A percentile compares a stretch with the other conserved stretches of the same genome.
Conservation (phyloP, 2,888 invertebrate species). For the Volucella inanis region DNA sequence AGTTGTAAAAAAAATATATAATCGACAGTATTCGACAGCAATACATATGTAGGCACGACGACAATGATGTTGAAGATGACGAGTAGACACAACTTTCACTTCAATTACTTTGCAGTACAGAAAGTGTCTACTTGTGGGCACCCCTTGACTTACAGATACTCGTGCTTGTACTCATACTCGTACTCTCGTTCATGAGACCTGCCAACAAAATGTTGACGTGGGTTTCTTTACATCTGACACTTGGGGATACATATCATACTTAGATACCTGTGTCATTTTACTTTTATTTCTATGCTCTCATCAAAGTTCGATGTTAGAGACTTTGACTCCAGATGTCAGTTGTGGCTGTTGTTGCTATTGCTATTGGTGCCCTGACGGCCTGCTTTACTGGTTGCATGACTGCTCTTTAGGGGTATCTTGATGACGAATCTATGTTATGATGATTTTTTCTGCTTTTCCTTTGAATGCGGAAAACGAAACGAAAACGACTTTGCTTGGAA, state of each 20-base stretch:
- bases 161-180: too few relatives aligned
- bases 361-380: background rate
- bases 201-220: slow-evolving; percentile 31
- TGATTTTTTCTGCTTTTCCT: slow-evolving; percentile 5
- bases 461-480: slow-evolving; percentile 31
- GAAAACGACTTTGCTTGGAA: background rate
- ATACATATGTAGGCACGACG: background rate
- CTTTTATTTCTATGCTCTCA: background rate
- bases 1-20: slow-evolving; percentile 15
- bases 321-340: slow-evolving; percentile 25
- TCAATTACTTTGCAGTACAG: slow-evolving; percentile 36
- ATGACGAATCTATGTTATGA: slow-evolving; percentile 29
- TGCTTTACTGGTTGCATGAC: slow-evolving; percentile 16
- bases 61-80: background rate
- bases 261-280: slow-evolving; percentile 3
- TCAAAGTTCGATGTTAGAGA: slow-evolving; percentile 24
- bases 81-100: slow-evolving; percentile 44
- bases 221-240: slow-evolving; percentile 41
- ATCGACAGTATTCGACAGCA: slow-evolving; percentile 31
- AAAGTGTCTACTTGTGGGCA: slow-evolving; percentile 1
- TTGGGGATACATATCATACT: background rate
- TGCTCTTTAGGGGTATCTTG: slow-evolving; percentile 21
- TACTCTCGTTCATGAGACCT: background rate
- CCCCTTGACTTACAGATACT: background rate
- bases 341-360: background rate